Conservation (phyloP, 2,888 invertebrate species). For the Fragum fragum region DNA sequence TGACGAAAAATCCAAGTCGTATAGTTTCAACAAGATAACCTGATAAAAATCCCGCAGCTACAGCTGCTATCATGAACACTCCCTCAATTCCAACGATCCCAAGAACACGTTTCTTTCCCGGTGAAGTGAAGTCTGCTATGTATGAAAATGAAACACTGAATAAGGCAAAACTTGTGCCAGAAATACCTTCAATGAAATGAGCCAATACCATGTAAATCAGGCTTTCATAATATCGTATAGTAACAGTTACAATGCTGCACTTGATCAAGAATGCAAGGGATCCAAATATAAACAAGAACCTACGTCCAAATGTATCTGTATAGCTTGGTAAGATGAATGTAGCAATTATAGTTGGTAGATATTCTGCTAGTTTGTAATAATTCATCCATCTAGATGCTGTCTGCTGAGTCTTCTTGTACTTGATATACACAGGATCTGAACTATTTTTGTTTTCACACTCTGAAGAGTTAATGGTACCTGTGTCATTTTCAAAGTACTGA, state of each 20-base stretch:
- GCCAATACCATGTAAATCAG: conserved; percentile 24
- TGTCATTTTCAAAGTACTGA: conserved; percentile 28
- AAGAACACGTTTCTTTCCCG: conserved; percentile 39
- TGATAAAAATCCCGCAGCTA: conserved; percentile 39
- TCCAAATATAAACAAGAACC: conserved; percentile 49
- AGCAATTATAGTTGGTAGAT: conserved; percentile 40
- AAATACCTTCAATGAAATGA: conserved; percentile 34
- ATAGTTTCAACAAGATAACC: conserved; percentile 47
- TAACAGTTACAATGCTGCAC: conserved; percentile 1
- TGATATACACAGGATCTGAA: conserved; percentile 17
- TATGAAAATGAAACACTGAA: conserved; percentile 42
- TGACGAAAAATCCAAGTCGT: conserved; percentile 41
- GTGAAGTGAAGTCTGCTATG: conserved; percentile 49
- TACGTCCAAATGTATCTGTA: conserved; percentile 54
- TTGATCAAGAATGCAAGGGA: conserved; percentile 35
- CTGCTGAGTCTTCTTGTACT: conserved; percentile 24
- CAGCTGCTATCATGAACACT: conserved; percentile 14
- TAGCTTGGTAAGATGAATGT: conserved; percentile 40
- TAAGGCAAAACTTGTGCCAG: conserved; percentile 31
- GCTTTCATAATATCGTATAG: conserved; percentile 28
- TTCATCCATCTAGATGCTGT: conserved; percentile 32
- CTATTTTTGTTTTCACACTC: conserved; percentile 27
- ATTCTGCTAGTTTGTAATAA: conserved; percentile 36
- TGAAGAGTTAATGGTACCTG: conserved; percentile 16
- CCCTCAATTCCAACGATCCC: conserved; percentile 49